Conservation (phyloP, 2,888 invertebrate genomes). For the Eristalinus sepulchralis region DNA sequence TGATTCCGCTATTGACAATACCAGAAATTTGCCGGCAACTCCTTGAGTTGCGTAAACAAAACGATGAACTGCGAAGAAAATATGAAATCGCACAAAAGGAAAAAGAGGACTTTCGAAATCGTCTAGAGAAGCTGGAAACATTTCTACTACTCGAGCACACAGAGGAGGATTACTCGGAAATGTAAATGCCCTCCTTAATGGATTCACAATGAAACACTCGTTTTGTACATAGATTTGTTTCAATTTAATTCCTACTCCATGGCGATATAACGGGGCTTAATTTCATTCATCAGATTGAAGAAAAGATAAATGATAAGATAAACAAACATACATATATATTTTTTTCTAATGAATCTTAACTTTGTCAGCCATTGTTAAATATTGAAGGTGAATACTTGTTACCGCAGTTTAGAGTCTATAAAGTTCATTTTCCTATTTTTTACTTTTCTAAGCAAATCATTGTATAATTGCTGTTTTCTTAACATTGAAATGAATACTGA, state of each 20-base stretch:
- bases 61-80: conserved; percentile 77
- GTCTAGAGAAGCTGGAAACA: conserved; percentile 77
- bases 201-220: conserved; percentile 1
- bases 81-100: conserved; percentile 78
- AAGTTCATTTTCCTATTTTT: conserved; percentile 3
- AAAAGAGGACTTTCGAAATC: conserved; percentile 77
- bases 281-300: neutral
- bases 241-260: conserved; percentile 6
- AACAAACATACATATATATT: conserved; percentile 2
- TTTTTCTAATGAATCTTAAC: conserved; percentile 3
- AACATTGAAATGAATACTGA: neutral
- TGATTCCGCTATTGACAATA: conserved; percentile 76
- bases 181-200: conserved; percentile 24
- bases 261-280: neutral
- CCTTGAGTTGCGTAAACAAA: conserved; percentile 77
- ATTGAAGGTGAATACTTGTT: conserved; percentile 30
- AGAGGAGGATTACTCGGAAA: conserved; percentile 34
- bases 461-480: neutral
- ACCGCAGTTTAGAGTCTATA: conserved; percentile 30
- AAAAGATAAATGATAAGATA: conserved; percentile 6
- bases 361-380: conserved; percentile 22
- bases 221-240: conserved; percentile 54
- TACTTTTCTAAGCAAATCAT: conserved; percentile 22
- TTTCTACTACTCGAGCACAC: conserved; percentile 73
- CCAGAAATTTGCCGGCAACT: conserved; percentile 79